These are phyloP conservation scores for Oophaga sylvatica DNA, from an alignment of 2,797 vertebrate species.

Conservation along the genomic window DNA sequence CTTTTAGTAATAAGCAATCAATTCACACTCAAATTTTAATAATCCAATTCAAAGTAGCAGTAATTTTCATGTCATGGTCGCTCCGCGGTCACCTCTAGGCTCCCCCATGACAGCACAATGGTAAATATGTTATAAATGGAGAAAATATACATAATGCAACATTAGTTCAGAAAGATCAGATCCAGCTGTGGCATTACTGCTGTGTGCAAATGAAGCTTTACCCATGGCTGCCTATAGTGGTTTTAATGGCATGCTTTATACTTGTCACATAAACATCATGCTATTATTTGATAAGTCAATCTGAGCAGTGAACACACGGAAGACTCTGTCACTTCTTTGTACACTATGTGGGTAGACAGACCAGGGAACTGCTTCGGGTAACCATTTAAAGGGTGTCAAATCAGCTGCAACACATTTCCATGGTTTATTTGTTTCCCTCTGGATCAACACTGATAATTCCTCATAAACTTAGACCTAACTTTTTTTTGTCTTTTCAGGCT, in stretches of 20 bases:
- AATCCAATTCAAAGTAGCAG: too few species aligned
- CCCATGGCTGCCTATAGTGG: not conserved
- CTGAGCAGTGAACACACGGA: not conserved
- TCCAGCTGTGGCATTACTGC: constrained; percentile 2
- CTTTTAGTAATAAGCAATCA: too few species aligned
- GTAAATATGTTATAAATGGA: not conserved
- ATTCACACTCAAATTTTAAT: too few species aligned
- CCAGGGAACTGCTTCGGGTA: not conserved
- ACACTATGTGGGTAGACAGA: not conserved
- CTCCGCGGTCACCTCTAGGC: not conserved
- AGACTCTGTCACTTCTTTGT: not conserved
- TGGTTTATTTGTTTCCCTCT: not conserved
- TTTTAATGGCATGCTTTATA: not conserved
- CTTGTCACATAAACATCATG: not conserved
- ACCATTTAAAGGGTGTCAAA: not conserved
- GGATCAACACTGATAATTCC: not conserved
- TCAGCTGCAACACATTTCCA: not conserved
- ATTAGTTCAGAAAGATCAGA: not conserved
- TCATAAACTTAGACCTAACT: not conserved
- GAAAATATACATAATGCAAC: not conserved
- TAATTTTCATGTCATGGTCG: too few species aligned
- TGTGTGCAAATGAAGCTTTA: not conserved
- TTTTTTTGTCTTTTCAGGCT: too few species aligned
- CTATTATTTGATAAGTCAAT: not conserved
- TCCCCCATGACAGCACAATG: not conserved